Percentiles rank a stretch among this genome's conserved stretches.
phyloP scores from a whole-genome alignment of 2,888 invertebrate genomes.

The Spodoptera picta region DNA sequence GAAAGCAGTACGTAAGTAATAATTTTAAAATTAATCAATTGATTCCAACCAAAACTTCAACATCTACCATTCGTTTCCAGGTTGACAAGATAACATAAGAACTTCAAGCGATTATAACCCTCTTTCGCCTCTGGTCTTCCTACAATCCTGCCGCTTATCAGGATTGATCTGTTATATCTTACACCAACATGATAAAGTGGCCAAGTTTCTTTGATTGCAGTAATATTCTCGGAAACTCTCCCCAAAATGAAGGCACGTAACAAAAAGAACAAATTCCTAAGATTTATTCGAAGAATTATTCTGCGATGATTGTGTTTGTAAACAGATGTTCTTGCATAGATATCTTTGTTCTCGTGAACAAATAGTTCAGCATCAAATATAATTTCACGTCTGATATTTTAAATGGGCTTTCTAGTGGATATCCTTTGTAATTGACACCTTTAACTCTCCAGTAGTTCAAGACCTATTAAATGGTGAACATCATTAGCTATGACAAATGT shows the following conservation, averaged over 20 bases:
- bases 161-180: constrained; percentile 35
- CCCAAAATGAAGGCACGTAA: constrained; percentile 28
- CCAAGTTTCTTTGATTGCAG: constrained; percentile 47
- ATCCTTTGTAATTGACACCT: too few species aligned
- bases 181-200: constrained; percentile 33
- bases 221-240: constrained; percentile 37
- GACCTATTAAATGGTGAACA: too few species aligned
- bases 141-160: constrained; percentile 16
- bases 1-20: too few species aligned
- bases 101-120: not conserved
- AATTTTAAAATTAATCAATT: too few species aligned
- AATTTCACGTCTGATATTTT: too few species aligned
- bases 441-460: too few species aligned
- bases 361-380: too few species aligned
- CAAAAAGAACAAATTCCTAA: constrained; percentile 28
- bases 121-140: not conserved
- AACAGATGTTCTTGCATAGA: constrained; percentile 1
- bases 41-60: too few species aligned
- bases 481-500: too few species aligned
- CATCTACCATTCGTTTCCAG: not conserved
- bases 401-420: too few species aligned
- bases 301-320: constrained; percentile 13
- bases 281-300: constrained; percentile 24
- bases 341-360: too few species aligned
- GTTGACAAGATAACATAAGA: not conserved